phyloP scores from a whole-genome alignment of 2,113 vertebrate genomes.

The Rhea americana region DNA sequence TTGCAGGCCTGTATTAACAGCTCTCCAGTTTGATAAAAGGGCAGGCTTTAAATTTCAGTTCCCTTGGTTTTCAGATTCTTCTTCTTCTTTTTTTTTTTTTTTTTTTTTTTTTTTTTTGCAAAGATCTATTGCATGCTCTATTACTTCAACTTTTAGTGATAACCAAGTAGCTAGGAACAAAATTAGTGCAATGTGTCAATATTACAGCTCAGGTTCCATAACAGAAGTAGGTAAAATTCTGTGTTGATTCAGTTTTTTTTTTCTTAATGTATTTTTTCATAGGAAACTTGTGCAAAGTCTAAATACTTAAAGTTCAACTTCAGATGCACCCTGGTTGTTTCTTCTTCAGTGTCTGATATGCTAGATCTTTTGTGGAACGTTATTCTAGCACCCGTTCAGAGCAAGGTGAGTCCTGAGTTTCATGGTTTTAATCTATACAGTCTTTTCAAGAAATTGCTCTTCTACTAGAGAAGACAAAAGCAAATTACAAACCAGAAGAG shows the following conservation, averaged over 20 bases:
- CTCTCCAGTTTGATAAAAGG: background rate
- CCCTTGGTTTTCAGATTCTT: background rate
- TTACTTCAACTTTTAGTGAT: background rate
- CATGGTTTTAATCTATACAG: background rate
- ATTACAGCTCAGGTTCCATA: background rate
- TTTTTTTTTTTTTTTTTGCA: background rate
- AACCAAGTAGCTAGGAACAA: background rate
- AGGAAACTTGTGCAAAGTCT: background rate
- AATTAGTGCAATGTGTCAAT: background rate
- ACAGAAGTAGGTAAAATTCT: background rate
- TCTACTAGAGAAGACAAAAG: background rate
- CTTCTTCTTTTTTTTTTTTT: no score
- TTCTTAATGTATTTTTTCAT: background rate
- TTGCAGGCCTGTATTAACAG: background rate
- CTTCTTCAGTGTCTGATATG: rapidly evolving
- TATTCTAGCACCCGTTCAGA: background rate
- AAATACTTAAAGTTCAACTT: background rate
- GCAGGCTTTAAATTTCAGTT: background rate
- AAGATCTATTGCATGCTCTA: background rate
- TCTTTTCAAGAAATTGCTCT: background rate
- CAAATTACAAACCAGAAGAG: background rate
- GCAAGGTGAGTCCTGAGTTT: background rate
- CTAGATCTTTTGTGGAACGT: background rate
- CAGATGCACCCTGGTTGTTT: background rate
- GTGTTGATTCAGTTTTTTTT: background rate